Conservation (phyloP, 2,797 vertebrate genomes). For the Sebastes kiyomatsui region DNA sequence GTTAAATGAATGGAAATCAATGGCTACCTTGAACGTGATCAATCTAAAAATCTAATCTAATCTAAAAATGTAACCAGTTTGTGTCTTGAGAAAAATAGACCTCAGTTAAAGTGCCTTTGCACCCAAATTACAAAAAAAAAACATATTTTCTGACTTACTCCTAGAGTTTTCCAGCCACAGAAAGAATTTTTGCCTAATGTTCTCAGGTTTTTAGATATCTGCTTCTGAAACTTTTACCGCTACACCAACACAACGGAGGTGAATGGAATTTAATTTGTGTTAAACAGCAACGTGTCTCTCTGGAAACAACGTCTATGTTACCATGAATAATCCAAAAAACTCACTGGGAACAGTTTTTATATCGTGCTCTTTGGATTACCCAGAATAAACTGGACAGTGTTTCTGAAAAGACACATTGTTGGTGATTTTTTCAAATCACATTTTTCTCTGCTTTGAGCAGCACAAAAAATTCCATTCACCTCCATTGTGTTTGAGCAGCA, state of each 20-base stretch:
- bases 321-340: background rate
- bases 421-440: background rate
- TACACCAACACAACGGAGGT: background rate
- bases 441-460: background rate
- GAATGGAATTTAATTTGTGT: background rate
- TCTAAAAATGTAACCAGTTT: too few relatives aligned
- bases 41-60: background rate
- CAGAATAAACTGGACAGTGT: background rate
- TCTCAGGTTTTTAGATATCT: background rate
- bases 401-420: background rate
- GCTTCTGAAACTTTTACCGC: background rate
- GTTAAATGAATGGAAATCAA: background rate
- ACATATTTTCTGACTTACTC: background rate
- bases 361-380: background rate
- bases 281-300: background rate
- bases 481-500: fast-evolving
- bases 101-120: background rate
- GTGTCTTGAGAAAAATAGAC: too few relatives aligned
- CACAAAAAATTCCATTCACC: background rate
- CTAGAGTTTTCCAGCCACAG: background rate
- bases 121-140: background rate
- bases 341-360: background rate
- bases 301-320: background rate
- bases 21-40: background rate
- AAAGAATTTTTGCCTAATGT: background rate